Evolutionary conservation across 1,140 invertebrate species (phyloP).

Genomic region (Limonius californicus): DNA sequence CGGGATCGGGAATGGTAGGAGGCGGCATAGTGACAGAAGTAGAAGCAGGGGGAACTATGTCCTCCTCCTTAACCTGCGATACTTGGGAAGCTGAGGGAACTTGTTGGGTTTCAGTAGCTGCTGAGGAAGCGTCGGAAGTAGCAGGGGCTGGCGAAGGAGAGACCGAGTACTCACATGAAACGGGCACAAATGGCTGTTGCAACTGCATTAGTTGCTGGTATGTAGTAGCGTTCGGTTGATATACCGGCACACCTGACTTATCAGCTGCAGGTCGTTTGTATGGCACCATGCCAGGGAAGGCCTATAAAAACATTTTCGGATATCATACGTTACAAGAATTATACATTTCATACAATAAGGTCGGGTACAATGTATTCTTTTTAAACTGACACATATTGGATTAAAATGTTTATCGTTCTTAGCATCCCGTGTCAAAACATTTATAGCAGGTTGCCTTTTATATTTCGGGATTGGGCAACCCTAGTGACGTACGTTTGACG

Average conservation of each 20-base stretch:
- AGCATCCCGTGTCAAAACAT: no score
- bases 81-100: conserved; percentile 25
- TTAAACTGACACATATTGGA: no score
- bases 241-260: conserved; percentile 92
- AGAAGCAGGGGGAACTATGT: conserved; percentile 20
- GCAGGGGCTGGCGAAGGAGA: conserved; percentile 51
- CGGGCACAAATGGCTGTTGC: conserved; percentile 88
- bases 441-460: no score
- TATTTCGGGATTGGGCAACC: no score
- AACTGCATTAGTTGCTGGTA: conserved; percentile 95
- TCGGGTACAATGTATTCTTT: no score
- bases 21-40: conserved; percentile 22
- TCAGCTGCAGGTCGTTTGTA: conserved; percentile 92
- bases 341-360: no score
- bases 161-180: conserved; percentile 87
- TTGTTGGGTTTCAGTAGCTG: conserved; percentile 26
- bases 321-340: no score
- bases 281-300: conserved; percentile 89
- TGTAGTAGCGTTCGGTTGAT: conserved; percentile 84
- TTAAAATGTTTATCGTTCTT: no score
- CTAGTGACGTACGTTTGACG: no score
- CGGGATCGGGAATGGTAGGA: conserved; percentile 51
- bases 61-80: conserved; percentile 16
- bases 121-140: conserved; percentile 39
- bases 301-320: conserved; percentile 57